phyloP scores from a whole-genome alignment of 2,113 vertebrate species.

The Aptenodytes patagonicus region DNA sequence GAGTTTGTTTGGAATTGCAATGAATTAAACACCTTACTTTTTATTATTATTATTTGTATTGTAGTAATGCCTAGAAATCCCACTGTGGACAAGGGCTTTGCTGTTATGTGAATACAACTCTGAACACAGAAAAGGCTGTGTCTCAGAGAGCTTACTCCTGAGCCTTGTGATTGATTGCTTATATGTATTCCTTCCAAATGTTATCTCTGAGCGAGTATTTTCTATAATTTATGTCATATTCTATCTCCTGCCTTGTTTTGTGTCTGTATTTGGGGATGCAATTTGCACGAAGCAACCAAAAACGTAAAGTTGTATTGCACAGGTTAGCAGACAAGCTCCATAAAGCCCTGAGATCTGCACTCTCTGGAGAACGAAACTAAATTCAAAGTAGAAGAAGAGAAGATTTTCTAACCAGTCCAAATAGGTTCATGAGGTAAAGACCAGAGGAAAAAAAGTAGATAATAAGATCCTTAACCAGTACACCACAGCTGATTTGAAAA shows the following conservation, averaged over 20 bases:
- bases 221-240: conserved; percentile 46
- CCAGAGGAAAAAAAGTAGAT: background rate
- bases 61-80: conserved; percentile 10
- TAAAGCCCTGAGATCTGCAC: background rate
- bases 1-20: conserved; percentile 16
- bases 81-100: background rate
- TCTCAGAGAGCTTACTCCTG: conserved; percentile 6
- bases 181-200: background rate
- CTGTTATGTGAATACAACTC: background rate
- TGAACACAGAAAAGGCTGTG: background rate
- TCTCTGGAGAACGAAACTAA: background rate
- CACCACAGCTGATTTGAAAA: background rate
- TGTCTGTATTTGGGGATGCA: conserved; percentile 17
- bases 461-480: background rate
- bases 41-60: conserved; percentile 52
- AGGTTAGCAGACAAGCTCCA: background rate
- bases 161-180: conserved; percentile 38
- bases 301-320: background rate
- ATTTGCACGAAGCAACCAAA: background rate
- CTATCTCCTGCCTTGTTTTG: background rate
- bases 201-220: background rate
- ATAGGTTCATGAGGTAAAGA: background rate
- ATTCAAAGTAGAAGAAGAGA: background rate
- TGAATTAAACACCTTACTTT: conserved; percentile 51
- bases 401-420: background rate